A percentile compares a stretch with the other conserved stretches of the same genome.
These are phyloP conservation scores for Notoglanidium macrostoma DNA, from an alignment of 2,797 vertebrate genomes.

Conservation along the genomic window DNA sequence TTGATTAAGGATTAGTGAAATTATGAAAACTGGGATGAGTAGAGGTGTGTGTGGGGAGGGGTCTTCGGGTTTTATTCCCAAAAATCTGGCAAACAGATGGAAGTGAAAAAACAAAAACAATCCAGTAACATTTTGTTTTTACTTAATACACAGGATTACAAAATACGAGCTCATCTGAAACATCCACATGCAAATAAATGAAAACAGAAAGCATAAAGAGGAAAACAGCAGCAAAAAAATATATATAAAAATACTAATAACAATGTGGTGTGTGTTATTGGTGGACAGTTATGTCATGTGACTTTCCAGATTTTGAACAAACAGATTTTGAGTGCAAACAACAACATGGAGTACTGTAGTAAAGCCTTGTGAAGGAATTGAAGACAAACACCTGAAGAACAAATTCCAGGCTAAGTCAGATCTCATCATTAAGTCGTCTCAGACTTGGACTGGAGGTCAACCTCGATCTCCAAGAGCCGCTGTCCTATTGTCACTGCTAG, in stretches of 20 bases:
- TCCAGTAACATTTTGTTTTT: constrained; percentile 12
- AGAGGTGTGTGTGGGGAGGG: not conserved
- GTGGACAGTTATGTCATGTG: not conserved
- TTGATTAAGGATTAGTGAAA: constrained; percentile 15
- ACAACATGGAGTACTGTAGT: not conserved
- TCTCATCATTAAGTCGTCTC: constrained; percentile 7
- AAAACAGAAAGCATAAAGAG: not conserved
- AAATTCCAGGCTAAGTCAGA: not conserved
- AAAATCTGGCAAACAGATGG: constrained; percentile 26
- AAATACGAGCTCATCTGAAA: not conserved
- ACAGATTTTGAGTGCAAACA: not conserved
- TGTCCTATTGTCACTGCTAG: constrained; percentile 77
- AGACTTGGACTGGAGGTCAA: constrained; percentile 55
- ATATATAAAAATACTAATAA: not conserved
- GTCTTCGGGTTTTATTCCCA: constrained; percentile 36
- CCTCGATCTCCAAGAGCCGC: constrained; percentile 73
- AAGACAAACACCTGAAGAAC: not conserved
- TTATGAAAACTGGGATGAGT: constrained; percentile 28
- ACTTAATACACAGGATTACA: not conserved
- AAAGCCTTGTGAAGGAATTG: not conserved
- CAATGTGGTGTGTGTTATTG: not conserved
- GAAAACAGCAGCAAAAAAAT: not conserved
- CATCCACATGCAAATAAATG: not conserved
- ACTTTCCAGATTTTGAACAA: not conserved
- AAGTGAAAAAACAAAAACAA: constrained; percentile 30